Evolutionary conservation across 1,140 invertebrate genomes (phyloP).

Genomic region (Brachionus angularis): DNA sequence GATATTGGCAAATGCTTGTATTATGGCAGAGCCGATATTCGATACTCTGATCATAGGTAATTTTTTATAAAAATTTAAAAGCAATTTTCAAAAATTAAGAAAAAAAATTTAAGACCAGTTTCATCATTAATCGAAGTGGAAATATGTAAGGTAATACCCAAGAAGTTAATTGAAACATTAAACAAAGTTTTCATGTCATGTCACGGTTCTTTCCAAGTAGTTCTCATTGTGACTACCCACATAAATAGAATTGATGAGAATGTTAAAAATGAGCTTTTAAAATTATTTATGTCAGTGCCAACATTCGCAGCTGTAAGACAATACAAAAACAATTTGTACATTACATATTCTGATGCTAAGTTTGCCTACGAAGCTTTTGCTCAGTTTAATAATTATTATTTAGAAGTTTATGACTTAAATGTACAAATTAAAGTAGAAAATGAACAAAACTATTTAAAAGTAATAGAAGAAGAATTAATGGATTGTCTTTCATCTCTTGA

Average conservation of each 20-base stretch:
- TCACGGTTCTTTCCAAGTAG: constrained; percentile 32
- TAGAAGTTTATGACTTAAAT: not conserved
- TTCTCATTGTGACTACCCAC: constrained; percentile 6
- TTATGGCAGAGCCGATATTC: constrained; percentile 39
- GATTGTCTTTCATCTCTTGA: constrained; percentile 19
- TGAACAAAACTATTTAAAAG: constrained; percentile 19
- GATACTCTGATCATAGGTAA: constrained; percentile 38
- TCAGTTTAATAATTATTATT: constrained; percentile 25
- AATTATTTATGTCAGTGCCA: constrained; percentile 6
- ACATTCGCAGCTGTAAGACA: not conserved
- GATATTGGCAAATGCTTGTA: constrained; percentile 7
- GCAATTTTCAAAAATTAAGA: too few species aligned
- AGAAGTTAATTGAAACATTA: not conserved
- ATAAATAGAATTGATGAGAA: constrained; percentile 29
- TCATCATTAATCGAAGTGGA: constrained; percentile 23
- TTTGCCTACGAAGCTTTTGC: constrained; percentile 36
- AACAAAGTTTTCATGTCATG: constrained; percentile 4
- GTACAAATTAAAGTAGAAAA: constrained; percentile 16
- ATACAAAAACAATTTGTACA: constrained; percentile 6
- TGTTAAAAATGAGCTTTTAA: constrained; percentile 7
- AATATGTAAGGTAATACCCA: constrained; percentile 15
- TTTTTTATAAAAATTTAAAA: too few species aligned
- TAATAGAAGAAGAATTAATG: constrained; percentile 31
- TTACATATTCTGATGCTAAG: constrained; percentile 21
- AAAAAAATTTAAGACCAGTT: constrained; percentile 6